These are phyloP conservation scores for Melanostoma mellinum DNA, from an alignment of 2,888 invertebrate species.

Conservation along the genomic window DNA sequence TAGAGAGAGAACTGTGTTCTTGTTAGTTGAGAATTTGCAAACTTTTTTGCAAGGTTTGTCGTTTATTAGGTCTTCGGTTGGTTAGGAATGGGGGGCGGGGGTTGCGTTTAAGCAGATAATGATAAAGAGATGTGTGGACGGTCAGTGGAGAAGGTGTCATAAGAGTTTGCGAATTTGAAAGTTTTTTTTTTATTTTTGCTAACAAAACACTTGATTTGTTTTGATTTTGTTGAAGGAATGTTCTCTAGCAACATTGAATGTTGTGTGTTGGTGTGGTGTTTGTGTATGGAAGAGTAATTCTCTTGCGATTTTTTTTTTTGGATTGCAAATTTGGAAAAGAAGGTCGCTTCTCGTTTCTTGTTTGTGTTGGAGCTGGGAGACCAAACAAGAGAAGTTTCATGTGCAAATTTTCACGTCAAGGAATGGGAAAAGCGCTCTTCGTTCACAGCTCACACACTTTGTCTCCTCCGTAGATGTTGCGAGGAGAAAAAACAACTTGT, in stretches of 20 bases:
- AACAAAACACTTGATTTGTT: background rate
- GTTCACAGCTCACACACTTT: constrained; percentile 25
- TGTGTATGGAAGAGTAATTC: background rate
- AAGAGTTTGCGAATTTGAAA: constrained; percentile 50
- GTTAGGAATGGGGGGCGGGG: background rate
- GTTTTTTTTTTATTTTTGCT: constrained; percentile 30
- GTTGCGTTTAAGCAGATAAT: constrained; percentile 5
- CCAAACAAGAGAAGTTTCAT: constrained; percentile 36
- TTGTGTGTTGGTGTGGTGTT: constrained; percentile 7
- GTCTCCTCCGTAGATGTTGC: constrained; percentile 40
- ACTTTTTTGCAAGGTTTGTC: constrained; percentile 20
- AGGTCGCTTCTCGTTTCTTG: background rate
- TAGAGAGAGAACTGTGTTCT: constrained; percentile 1
- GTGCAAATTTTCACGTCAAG: constrained; percentile 13
- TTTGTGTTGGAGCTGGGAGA: background rate
- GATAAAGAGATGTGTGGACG: constrained; percentile 48
- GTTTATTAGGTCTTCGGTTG: no score
- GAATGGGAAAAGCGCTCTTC: background rate
- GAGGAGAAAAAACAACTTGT: constrained; percentile 19
- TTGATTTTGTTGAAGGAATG: background rate
- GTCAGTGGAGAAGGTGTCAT: constrained; percentile 9
- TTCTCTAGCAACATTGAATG: constrained; percentile 27
- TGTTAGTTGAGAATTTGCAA: constrained; percentile 43
- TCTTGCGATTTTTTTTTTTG: constrained; percentile 9
- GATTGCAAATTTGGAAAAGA: constrained; percentile 50